Percentiles rank a stretch among this genome's conserved stretches.
Conservation (phyloP, 2,797 vertebrate genomes). For the Pygocentrus nattereri region DNA sequence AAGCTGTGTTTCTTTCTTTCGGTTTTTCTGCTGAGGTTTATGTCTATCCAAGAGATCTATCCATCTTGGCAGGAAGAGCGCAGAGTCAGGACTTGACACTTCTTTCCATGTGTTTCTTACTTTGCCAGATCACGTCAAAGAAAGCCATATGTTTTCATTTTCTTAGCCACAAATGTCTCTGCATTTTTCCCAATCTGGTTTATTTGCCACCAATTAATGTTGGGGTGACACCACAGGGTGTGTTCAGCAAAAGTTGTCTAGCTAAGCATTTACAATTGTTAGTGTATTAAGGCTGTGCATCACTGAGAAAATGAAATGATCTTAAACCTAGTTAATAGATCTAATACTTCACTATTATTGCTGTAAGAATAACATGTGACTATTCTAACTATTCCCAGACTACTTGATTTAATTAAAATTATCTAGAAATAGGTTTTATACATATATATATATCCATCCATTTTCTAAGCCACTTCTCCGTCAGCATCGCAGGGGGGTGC, state of each 20-base stretch:
- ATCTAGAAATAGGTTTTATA: too few relatives aligned
- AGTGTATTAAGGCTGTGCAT: not conserved
- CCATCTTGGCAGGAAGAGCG: slow-evolving; percentile 68
- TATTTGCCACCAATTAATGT: slow-evolving; percentile 48
- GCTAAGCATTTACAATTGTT: slow-evolving; percentile 1
- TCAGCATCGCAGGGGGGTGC: too few relatives aligned
- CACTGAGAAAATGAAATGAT: not conserved
- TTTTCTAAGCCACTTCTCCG: too few relatives aligned
- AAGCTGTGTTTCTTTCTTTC: slow-evolving; percentile 56
- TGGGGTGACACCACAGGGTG: slow-evolving; percentile 17
- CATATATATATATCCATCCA: too few relatives aligned
- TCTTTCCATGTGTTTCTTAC: slow-evolving; percentile 67
- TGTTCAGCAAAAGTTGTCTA: slow-evolving; percentile 2
- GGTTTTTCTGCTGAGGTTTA: slow-evolving; percentile 56
- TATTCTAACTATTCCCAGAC: too few relatives aligned
- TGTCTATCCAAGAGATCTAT: slow-evolving; percentile 70
- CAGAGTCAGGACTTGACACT: slow-evolving; percentile 60
- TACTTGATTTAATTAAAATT: too few relatives aligned
- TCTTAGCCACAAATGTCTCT: slow-evolving; percentile 62
- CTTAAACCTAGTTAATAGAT: not conserved
- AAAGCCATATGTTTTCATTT: slow-evolving; percentile 74
- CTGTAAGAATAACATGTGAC: too few relatives aligned
- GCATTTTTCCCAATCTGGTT: slow-evolving; percentile 58
- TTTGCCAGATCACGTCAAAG: slow-evolving; percentile 70
- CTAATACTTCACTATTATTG: too few relatives aligned